Percentiles rank a stretch among this genome's conserved stretches.
These are phyloP conservation scores for Oryctes rhinoceros DNA, from an alignment of 1,140 invertebrate genomes.

Conservation along the genomic window DNA sequence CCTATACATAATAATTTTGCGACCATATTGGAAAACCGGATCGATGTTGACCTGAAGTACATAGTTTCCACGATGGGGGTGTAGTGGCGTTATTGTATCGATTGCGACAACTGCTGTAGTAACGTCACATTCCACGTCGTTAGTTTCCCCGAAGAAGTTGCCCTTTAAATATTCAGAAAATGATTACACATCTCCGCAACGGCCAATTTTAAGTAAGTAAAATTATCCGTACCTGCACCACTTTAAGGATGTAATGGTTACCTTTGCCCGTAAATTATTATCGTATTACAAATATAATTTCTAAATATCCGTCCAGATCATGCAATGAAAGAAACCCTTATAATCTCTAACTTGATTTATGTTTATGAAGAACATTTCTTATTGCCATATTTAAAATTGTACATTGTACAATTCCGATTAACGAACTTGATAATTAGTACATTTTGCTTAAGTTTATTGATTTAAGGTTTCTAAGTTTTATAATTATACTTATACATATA, in stretches of 20 bases:
- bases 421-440: too few relatives aligned
- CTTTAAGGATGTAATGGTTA: neutral
- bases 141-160: conserved; percentile 9
- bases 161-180: conserved; percentile 39
- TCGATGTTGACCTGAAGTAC: conserved; percentile 18
- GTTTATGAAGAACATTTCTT: too few relatives aligned
- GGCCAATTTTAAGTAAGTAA: conserved; percentile 32
- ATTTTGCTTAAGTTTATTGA: too few relatives aligned
- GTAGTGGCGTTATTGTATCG: conserved; percentile 32
- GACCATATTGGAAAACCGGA: neutral
- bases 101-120: conserved; percentile 27
- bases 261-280: neutral
- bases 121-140: conserved; percentile 31
- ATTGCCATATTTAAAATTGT: too few relatives aligned
- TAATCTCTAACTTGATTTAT: too few relatives aligned
- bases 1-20: neutral
- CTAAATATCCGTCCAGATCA: too few relatives aligned
- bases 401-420: too few relatives aligned
- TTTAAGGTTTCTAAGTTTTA: too few relatives aligned
- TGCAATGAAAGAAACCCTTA: too few relatives aligned
- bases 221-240: conserved; percentile 5
- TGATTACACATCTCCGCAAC: conserved; percentile 16
- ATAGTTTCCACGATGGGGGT: conserved; percentile 17
- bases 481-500: too few relatives aligned
- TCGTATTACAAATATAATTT: too few relatives aligned